Conservation (phyloP, 2,113 vertebrate species). For the Ursus arctos region DNA sequence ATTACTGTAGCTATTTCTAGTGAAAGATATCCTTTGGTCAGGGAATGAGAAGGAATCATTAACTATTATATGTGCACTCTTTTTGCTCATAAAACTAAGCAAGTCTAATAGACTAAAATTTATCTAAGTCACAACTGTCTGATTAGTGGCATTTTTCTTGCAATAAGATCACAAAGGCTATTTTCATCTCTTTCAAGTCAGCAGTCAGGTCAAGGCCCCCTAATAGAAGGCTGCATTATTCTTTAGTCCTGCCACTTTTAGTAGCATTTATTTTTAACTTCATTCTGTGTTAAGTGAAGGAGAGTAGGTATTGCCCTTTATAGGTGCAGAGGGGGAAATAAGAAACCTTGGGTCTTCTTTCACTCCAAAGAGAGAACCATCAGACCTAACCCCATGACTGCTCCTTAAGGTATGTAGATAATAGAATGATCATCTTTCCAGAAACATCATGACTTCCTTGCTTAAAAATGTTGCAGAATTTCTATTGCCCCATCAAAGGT, state of each 20-base stretch:
- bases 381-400: background rate
- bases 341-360: background rate
- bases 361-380: background rate
- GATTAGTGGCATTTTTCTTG: background rate
- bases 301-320: background rate
- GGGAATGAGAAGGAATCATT: background rate
- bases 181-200: slow-evolving; percentile 17
- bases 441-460: background rate
- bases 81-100: background rate
- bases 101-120: slow-evolving; percentile 45
- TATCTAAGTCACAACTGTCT: slow-evolving; percentile 33
- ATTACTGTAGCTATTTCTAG: background rate
- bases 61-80: background rate
- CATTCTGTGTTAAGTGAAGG: background rate
- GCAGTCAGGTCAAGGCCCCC: background rate
- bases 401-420: background rate
- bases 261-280: background rate
- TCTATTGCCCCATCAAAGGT: background rate
- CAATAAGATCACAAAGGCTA: background rate
- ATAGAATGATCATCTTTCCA: background rate
- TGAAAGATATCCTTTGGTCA: background rate
- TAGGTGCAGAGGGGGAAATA: background rate
- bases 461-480: background rate
- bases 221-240: background rate
- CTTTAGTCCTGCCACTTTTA: background rate